These are phyloP conservation scores for Pangasianodon gigas DNA, from an alignment of 2,113 vertebrate genomes.

Conservation along the genomic window DNA sequence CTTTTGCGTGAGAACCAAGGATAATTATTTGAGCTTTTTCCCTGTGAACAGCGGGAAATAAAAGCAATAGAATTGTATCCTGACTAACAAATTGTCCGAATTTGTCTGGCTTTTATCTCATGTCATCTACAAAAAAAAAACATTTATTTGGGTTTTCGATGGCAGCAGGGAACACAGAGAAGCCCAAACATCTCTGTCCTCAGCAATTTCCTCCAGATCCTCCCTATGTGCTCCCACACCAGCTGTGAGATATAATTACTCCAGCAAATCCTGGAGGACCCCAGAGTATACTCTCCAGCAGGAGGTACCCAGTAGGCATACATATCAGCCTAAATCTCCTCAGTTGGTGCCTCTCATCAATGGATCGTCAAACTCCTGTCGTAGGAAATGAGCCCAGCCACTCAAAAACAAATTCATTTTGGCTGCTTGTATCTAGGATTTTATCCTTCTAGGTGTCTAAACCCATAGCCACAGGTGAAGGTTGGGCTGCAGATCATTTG, in stretches of 20 bases:
- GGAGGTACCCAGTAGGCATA: background rate
- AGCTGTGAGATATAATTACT: constrained; percentile 25
- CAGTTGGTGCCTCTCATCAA: background rate
- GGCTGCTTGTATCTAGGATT: background rate
- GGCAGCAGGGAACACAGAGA: background rate
- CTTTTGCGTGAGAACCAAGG: background rate
- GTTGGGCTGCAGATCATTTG: background rate
- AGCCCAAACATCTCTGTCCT: constrained; percentile 14
- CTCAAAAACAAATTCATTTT: background rate
- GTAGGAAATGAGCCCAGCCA: background rate
- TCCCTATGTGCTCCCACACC: background rate
- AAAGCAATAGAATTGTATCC: background rate
- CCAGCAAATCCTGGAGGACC: background rate
- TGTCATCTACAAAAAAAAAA: background rate
- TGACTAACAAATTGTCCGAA: background rate
- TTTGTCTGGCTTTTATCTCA: background rate
- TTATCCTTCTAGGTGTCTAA: background rate
- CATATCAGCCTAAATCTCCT: background rate
- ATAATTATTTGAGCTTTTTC: constrained; percentile 7
- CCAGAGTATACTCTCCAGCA: background rate
- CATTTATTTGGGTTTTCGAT: background rate
- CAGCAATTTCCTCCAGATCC: background rate
- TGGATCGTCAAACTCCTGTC: background rate
- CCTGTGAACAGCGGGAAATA: background rate
- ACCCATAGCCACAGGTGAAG: background rate